Evolutionary conservation across 2,888 invertebrate genomes (phyloP).

Genomic region (Drosophila engyochracea): DNA sequence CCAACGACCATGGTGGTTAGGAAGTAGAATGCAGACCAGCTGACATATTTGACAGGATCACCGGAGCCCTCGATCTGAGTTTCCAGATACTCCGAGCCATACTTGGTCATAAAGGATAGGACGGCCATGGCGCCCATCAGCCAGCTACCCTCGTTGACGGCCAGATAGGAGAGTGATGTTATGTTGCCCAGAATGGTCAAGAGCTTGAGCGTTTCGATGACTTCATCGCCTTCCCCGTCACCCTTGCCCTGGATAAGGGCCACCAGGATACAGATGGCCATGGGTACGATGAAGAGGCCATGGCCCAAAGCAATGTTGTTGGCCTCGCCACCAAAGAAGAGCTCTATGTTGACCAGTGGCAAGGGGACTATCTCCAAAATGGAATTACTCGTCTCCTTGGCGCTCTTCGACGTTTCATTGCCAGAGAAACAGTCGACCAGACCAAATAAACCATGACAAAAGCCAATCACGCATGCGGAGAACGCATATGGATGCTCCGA

Average conservation of each 20-base stretch:
- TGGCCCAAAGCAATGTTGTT: conserved; percentile 76
- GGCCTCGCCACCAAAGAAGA: conserved; percentile 59
- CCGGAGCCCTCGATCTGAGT: conserved; percentile 13
- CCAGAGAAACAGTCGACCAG: conserved; percentile 39
- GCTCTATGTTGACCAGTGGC: conserved; percentile 74
- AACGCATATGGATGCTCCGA: conserved; percentile 73
- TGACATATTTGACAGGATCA: conserved; percentile 43
- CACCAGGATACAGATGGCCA: conserved; percentile 58
- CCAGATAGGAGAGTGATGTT: conserved; percentile 70
- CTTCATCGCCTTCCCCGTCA: conserved; percentile 16
- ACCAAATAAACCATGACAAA: conserved; percentile 71
- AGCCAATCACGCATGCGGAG: conserved; percentile 71
- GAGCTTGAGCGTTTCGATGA: conserved; percentile 55
- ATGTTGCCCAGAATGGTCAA: conserved; percentile 77
- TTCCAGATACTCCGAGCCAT: conserved; percentile 60
- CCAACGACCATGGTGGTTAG: conserved; percentile 38
- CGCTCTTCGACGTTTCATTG: conserved; percentile 15
- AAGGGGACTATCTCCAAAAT: conserved; percentile 72
- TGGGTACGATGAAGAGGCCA: conserved; percentile 75
- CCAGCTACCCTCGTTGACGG: conserved; percentile 71
- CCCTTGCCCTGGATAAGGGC: conserved; percentile 38
- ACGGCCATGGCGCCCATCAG: conserved; percentile 69
- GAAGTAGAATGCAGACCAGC: conserved; percentile 59
- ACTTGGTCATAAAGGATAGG: conserved; percentile 66
- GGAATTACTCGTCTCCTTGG: conserved; percentile 29